Evolutionary conservation across 2,113 vertebrate genomes (phyloP).

Genomic region (Gallinago jamesoni): DNA sequence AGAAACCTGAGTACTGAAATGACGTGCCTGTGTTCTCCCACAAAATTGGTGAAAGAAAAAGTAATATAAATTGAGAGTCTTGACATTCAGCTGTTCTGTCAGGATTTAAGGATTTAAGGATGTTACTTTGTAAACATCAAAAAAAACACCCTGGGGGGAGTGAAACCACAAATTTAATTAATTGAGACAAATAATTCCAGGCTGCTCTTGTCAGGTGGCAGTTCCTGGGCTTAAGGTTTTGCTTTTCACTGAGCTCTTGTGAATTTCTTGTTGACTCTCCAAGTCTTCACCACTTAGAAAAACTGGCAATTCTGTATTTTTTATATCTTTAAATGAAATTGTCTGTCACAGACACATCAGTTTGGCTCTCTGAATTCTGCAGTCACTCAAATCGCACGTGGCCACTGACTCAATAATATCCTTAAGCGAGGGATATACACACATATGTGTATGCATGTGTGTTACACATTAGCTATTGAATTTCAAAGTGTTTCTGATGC

Average conservation of each 20-base stretch:
- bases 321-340: not conserved
- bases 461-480: not conserved
- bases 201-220: not conserved
- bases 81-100: not conserved
- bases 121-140: not conserved
- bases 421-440: not conserved
- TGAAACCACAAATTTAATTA: not conserved
- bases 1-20: not conserved
- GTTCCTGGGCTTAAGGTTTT: not conserved
- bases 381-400: not conserved
- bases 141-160: not conserved
- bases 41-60: not conserved
- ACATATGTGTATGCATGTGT: rapidly evolving
- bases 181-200: not conserved
- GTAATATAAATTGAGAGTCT: not conserved
- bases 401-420: not conserved
- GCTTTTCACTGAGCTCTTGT: not conserved
- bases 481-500: not conserved
- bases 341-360: not conserved
- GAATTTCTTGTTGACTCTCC: not conserved
- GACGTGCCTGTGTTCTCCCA: not conserved
- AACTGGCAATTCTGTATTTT: not conserved
- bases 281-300: not conserved
- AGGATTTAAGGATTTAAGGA: not conserved
- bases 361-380: not conserved